Evolutionary conservation across 1,140 invertebrate genomes (phyloP).

Genomic region (Gryllus bimaculatus): DNA sequence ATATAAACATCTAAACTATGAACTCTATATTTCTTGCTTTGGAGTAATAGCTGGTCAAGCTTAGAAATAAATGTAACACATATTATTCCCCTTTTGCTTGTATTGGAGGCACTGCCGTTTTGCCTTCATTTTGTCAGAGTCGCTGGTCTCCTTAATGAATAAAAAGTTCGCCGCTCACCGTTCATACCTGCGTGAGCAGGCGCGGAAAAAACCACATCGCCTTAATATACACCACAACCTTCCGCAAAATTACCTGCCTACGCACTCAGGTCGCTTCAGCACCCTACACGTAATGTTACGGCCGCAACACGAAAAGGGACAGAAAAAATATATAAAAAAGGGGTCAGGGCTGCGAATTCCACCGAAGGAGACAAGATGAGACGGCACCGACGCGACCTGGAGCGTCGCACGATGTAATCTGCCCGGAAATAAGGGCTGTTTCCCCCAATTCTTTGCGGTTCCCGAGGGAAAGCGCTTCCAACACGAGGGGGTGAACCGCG

Average conservation of each 20-base stretch:
- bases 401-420: not conserved
- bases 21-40: not conserved
- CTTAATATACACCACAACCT: too few species aligned
- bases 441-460: not conserved
- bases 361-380: not conserved
- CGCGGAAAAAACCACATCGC: too few species aligned
- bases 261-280: too few species aligned
- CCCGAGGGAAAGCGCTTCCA: not conserved
- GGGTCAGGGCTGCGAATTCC: not conserved
- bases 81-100: too few species aligned
- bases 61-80: too few species aligned
- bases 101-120: too few species aligned
- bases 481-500: not conserved
- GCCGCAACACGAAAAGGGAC: not conserved
- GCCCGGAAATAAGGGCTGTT: not conserved
- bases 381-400: not conserved
- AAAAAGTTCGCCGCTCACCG: too few species aligned
- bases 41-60: too few species aligned
- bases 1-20: not conserved
- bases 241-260: not conserved
- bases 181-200: too few species aligned
- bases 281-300: not conserved
- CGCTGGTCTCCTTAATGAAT: too few species aligned
- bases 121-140: too few species aligned
- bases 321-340: not conserved